Conservation (phyloP, 2,113 vertebrate genomes). For the Sinosuthora webbiana region DNA sequence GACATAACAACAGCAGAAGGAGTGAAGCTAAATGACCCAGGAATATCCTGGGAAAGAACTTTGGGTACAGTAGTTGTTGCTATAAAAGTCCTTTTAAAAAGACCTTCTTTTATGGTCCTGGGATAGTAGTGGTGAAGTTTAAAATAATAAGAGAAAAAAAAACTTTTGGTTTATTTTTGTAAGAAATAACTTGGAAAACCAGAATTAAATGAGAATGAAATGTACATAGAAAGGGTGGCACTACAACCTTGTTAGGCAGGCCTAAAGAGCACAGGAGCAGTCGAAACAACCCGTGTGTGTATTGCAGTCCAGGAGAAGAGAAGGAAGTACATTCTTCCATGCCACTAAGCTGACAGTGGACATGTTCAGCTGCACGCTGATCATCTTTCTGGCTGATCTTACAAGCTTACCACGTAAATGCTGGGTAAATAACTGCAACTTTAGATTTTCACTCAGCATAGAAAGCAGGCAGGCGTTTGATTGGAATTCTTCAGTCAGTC, state of each 20-base stretch:
- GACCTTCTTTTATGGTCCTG: neutral
- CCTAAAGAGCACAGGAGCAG: neutral
- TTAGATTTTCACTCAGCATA: neutral
- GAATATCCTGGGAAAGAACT: neutral
- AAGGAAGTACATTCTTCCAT: neutral
- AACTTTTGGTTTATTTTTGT: neutral
- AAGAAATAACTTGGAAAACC: neutral
- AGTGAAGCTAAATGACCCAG: neutral
- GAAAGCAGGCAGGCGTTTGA: neutral
- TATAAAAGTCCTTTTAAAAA: neutral
- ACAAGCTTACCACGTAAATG: neutral
- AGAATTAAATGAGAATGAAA: neutral
- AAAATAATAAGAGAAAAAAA: neutral
- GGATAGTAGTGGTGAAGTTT: neutral
- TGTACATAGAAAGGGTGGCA: neutral
- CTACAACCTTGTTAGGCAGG: neutral
- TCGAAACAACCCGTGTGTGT: neutral
- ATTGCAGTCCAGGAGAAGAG: neutral
- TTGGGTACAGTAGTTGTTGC: neutral
- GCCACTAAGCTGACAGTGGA: neutral
- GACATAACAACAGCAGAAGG: neutral
- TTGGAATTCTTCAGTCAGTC: neutral
- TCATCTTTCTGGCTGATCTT: neutral
- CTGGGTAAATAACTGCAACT: constrained; percentile 14
- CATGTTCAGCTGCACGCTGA: neutral